phyloP scores from a whole-genome alignment of 2,888 invertebrate species.

The Melanchra persicariae region DNA sequence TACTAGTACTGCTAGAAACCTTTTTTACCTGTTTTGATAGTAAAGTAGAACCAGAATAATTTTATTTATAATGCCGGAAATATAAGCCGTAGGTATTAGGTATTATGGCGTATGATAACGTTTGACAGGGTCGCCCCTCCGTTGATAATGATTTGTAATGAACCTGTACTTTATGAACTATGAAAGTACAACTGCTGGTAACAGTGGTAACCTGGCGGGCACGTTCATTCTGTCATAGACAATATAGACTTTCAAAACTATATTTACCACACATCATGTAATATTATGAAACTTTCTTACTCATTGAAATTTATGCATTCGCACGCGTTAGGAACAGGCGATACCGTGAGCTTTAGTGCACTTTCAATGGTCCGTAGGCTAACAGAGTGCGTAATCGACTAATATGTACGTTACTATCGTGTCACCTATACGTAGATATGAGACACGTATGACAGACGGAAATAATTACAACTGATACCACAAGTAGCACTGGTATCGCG shows the following conservation, averaged over 20 bases:
- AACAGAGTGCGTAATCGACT: conserved; percentile 49
- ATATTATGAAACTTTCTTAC: neutral
- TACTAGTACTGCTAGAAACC: neutral
- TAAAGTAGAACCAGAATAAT: too few relatives aligned
- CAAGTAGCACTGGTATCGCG: conserved; percentile 46
- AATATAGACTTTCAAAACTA: neutral
- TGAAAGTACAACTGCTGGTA: neutral
- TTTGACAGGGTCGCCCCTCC: neutral
- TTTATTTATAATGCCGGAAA: neutral
- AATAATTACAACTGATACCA: conserved; percentile 61
- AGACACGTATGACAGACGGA: conserved; percentile 54
- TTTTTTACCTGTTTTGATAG: neutral
- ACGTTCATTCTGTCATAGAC: conserved; percentile 10
- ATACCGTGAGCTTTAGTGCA: conserved; percentile 43
- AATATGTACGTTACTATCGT: conserved; percentile 42
- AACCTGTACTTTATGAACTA: conserved; percentile 17
- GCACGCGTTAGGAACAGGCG: conserved; percentile 28
- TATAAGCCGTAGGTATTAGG: conserved; percentile 4
- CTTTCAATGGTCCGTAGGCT: conserved; percentile 27
- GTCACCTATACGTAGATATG: conserved; percentile 45
- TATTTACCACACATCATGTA: neutral
- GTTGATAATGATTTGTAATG: conserved; percentile 29
- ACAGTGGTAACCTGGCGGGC: neutral
- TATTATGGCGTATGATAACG: conserved; percentile 18
- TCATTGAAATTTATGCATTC: conserved; percentile 41